phyloP scores from a whole-genome alignment of 1,140 invertebrate genomes.

The Aethina tumida region DNA sequence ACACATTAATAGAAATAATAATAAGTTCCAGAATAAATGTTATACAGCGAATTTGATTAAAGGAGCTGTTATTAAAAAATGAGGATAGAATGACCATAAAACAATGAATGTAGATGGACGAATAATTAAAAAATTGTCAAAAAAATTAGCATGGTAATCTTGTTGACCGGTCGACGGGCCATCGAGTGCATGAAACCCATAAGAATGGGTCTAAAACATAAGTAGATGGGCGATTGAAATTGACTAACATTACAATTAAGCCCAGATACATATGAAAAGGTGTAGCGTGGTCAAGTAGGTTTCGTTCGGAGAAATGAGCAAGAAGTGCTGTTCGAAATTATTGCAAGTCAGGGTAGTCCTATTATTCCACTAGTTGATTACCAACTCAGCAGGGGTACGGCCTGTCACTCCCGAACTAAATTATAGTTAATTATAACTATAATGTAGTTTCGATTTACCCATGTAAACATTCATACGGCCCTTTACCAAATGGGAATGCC shows the following conservation, averaged over 20 bases:
- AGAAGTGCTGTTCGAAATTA: constrained; percentile 29
- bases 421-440: constrained; percentile 33
- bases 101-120: too few species aligned
- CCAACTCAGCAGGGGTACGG: constrained; percentile 30
- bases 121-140: constrained; percentile 3
- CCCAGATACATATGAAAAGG: constrained; percentile 6
- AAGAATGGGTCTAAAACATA: constrained; percentile 7
- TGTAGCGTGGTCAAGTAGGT: constrained; percentile 7
- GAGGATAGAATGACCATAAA: too few species aligned
- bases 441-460: constrained; percentile 30
- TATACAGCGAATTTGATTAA: too few species aligned
- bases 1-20: too few species aligned
- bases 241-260: constrained; percentile 6
- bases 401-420: constrained; percentile 33
- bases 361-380: constrained; percentile 34
- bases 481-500: constrained; percentile 7
- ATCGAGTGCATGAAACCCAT: constrained; percentile 4
- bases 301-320: constrained; percentile 4
- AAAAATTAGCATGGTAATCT: constrained; percentile 8
- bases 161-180: not conserved
- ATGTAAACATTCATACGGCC: constrained; percentile 25
- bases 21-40: too few species aligned
- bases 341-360: constrained; percentile 34
- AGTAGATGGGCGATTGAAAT: constrained; percentile 7
- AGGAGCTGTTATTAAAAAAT: too few species aligned